Conservation (phyloP, 2,797 vertebrate species). For the Bryconaethiops microstoma region DNA sequence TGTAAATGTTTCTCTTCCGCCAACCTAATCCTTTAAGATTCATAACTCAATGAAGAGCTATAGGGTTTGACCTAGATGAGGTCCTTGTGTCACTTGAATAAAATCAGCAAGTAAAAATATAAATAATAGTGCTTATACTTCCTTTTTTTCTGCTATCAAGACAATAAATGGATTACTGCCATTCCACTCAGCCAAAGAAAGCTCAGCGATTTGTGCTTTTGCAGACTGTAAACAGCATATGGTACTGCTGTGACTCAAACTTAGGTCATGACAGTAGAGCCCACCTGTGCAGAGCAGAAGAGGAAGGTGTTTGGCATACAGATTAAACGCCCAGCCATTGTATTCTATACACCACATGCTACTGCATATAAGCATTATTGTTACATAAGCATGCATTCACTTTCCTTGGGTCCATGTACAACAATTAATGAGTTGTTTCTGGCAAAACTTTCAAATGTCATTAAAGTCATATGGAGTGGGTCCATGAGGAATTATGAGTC, state of each 20-base stretch:
- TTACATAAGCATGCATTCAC: constrained; percentile 23
- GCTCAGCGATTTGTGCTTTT: background rate
- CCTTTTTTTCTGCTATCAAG: background rate
- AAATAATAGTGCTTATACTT: background rate
- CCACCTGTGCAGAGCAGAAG: constrained; percentile 4
- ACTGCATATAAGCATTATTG: constrained; percentile 25
- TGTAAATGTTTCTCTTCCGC: too few relatives aligned
- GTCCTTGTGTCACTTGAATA: background rate
- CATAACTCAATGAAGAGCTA: background rate
- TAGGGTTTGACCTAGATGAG: background rate
- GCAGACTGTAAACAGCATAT: constrained; percentile 2
- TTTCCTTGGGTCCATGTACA: constrained; percentile 32
- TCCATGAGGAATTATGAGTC: constrained; percentile 52
- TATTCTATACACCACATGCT: background rate
- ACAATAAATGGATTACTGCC: background rate
- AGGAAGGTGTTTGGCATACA: background rate
- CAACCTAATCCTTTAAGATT: background rate
- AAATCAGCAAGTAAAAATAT: background rate
- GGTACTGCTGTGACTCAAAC: constrained; percentile 2
- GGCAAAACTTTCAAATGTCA: constrained; percentile 53
- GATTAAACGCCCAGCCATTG: background rate
- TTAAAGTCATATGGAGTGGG: constrained; percentile 47
- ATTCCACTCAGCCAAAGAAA: background rate
- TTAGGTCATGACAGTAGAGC: background rate
- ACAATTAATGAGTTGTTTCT: constrained; percentile 53